Evolutionary conservation across 2,797 vertebrate genomes (phyloP), one percentile per base, ranked within the genome.

Genomic region (Selene dorsalis): DNA sequence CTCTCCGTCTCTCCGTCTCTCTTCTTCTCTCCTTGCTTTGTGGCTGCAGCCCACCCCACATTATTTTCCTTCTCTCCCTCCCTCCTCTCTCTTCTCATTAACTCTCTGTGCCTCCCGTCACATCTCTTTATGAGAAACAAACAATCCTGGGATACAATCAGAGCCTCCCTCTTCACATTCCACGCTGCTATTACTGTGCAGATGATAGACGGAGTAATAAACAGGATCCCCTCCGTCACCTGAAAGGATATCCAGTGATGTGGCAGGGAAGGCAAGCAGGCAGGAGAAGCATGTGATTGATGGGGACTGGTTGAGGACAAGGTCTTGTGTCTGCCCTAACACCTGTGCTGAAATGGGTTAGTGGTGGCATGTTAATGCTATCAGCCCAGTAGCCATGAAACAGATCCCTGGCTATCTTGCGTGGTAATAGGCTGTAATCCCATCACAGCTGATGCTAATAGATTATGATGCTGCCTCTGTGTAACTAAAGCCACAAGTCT

Each of bases 391-490:
- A 64, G 73, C 63, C 61, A 63, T 53, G 69, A 48, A 70, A 75
- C 62, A 52, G 68, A 70, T 77, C 55, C 75, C 24, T 28, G 73
- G 58, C 48, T 56, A 22, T 74, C 38, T 24, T 39, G 83, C 72
- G 70, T 60, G 79, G 87, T 87, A 83, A 73, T 69, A 58, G 83
- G 28, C 80, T 77, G 47, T 85, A 89, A 90, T 89, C 83, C 83
- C 65, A 87, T 87, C 86, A 80, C 45, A 78, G 77, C 35, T 79
- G 77, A 88, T 79, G 78, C 73, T 85, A 86, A 88, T 79, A 86
- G 79, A 88, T 90, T 73, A 83, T 75, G 71, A 84, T 80, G 80
- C 74, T 57, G 79, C 59, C 69, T 69, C 61, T 12, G 45, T 4
- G 6, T 62, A 79, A 84, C 77, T 86, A 83, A 77, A 77, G 71